Evolutionary conservation across 2,113 vertebrate species (phyloP), one percentile per base, ranked within the genome.

Genomic region (Hippocampus comes): DNA sequence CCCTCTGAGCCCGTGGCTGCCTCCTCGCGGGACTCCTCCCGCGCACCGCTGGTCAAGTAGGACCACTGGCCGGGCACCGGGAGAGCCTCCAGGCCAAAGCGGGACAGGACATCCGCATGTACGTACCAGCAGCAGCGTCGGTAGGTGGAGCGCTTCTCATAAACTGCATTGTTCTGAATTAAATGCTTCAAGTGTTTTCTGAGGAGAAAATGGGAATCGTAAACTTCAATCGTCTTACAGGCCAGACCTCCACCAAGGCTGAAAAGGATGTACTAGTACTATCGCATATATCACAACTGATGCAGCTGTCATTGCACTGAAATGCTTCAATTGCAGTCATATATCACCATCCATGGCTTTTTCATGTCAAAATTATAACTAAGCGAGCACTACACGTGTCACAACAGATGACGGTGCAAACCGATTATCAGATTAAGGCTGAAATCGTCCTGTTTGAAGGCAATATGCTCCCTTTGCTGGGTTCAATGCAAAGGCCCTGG

Each of bases 71-170:
- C 96, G 1, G 97, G 97, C 56, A 99, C 95, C 0, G 96, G 96
- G 14, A 99, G 93, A 0, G 90, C 78, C 70, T 97, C 95, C 70
- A 84, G 94, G 1, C 89, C 80, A 5, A 94, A 95, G 51, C 88
- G 93, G 49, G 85, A 84, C 75, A 99, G 93, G 71, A 98, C 94
- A 8, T 96, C 94, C 0, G 90, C 70, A 67, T 97, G 94, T 51
- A 95, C 97, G 20, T 98, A 97, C 97, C 97, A 99, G 87, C 97
- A 99, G 84, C 87, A 87, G 87, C 95, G 94, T 41, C 93, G 81
- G 78, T 92, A 93, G 7, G 93, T 88, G 0, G 95, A 92, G 30
- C 96, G 89, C 82, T 99, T 99, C 88, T 97, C 95, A 0, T 99
- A 99, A 41, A 96, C 93, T 0, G 96, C 96, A 76, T 93, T 96